These are phyloP conservation scores for Leucopsar rothschildi DNA, from an alignment of 2,113 vertebrate species.

Conservation along the genomic window DNA sequence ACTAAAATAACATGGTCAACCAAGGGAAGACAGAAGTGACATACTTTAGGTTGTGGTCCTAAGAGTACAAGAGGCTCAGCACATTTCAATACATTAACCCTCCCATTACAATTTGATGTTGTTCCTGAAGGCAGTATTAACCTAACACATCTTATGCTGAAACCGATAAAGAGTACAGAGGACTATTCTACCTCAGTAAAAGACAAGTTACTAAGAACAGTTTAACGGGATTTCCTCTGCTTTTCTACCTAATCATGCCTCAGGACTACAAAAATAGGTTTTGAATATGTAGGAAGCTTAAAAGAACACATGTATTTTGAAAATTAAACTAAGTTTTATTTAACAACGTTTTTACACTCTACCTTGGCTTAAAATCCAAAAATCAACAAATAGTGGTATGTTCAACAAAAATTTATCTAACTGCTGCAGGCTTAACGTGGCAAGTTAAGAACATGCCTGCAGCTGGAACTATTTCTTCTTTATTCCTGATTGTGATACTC, in stretches of 20 bases:
- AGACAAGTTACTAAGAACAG: neutral
- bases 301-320: neutral
- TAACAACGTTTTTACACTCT: neutral
- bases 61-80: neutral
- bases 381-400: neutral
- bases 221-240: neutral
- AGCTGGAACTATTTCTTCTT: neutral
- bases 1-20: neutral
- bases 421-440: neutral
- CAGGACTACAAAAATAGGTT: neutral
- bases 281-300: neutral
- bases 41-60: neutral
- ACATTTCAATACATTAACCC: neutral
- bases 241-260: neutral
- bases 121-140: neutral
- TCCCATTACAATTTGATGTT: neutral
- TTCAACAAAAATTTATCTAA: neutral
- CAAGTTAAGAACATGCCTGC: neutral
- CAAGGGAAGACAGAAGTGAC: neutral
- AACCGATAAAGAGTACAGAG: neutral
- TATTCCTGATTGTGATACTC: neutral
- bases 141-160: neutral
- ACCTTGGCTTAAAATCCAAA: neutral
- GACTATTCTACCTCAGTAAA: neutral
- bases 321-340: neutral